Evolutionary conservation across 2,113 vertebrate species (phyloP), one percentile per base, ranked within the genome.

Genomic region (Oreochromis aureus): DNA sequence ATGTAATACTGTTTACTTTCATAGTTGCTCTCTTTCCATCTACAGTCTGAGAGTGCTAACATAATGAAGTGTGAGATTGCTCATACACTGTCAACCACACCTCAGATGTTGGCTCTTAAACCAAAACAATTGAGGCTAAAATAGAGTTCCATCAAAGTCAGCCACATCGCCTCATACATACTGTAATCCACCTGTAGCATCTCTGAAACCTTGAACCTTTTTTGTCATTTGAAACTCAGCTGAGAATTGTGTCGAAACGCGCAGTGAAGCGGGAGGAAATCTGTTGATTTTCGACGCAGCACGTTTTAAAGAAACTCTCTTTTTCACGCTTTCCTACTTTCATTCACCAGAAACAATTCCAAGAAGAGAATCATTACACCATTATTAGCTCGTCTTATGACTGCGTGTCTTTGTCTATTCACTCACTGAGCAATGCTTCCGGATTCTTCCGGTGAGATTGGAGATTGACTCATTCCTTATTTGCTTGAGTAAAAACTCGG

Each of bases 381-480:
- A 81, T 89, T 83, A 89, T 80, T 46, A 56, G 39, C 85, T 82
- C 55, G 2, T 53, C 16, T 9, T 78, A 53, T 53, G 10, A 53
- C 44, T 53, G 27, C 5, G 10, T 34, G 27, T 87, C 88, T 83
- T 63, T 81, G 80, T 73, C 55, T 69, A 39, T 11, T 59, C 58
- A 41, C 56, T 48, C 46, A 18, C 22, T 39, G 34, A 41, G 18
- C 5, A 84, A 86, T 59, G 61, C 55, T 80, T 85, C 81, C 18
- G 3, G 61, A 80, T 69, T 89, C 39, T 86, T 59, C 66, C 44
- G 4, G 24, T 6, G 11, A 63, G 16, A 84, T 59, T 48, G 55
- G 36, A 58, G 30, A 83, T 66, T 58, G 86, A 63, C 32, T 88
- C 59, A 81, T 79, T 87, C 56, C 61, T 86, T 54, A 84, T 92